Evolutionary conservation across 2,113 vertebrate genomes (phyloP), one percentile per base, ranked within the genome.

Genomic region (Terrapene triunguis): DNA sequence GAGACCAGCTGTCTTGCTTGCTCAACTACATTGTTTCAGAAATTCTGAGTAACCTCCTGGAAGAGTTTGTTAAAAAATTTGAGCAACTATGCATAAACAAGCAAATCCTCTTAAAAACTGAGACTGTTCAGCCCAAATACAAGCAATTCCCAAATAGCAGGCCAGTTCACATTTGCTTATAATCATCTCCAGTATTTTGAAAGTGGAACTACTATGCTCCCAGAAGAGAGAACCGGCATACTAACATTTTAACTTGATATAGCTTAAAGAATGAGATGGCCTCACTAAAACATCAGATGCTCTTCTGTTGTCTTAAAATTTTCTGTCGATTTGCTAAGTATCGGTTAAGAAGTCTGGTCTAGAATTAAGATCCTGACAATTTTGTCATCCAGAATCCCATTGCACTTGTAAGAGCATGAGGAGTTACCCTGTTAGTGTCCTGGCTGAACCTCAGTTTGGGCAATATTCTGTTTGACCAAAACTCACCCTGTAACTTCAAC

Each of bases 181-280:
- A 85, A 76, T 93, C 84, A 62, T 88, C 87, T 86, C 47, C 38
- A 89, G 78, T 95, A 62, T 87, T 48, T 91, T 91, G 53, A 47
- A 80, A 89, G 90, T 19, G 24, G 51, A 72, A 24, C 50, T 57
- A 44, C 25, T 83, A 57, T 42, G 38, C 27, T 79, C 4, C 8
- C 42, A 38, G 81, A 85, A n/a, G 80, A 94, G 50, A 78, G 89
- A 95, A 59, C 80, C 51, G 59, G 76, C 89, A 92, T 92, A 84
- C 76, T 96, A 92, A 95, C 89, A 89, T 96, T 95, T 97, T 95
- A 93, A 89, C 91, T 96, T 88, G 59, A 62, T 85, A 62, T n/a
- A 92, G 79, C 62, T 87, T 32, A 82, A 92, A 89, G 69, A 35
- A 80, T 85, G 92, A 93, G 90, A 90, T 85, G 82, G n/a, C 88